phyloP scores from a whole-genome alignment of 1,140 invertebrate genomes.

The Aethina tumida region DNA sequence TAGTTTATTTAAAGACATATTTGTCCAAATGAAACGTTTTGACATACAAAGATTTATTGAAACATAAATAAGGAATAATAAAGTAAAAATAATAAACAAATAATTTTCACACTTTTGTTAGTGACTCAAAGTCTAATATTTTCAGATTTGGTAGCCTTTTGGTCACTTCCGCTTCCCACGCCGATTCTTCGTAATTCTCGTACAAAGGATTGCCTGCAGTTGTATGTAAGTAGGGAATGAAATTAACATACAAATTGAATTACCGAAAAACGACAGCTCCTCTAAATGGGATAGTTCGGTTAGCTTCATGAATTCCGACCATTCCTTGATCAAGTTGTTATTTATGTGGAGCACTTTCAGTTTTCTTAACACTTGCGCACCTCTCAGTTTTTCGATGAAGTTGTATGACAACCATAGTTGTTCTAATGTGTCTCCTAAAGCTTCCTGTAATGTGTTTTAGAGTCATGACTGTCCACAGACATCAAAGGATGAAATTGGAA shows the following conservation, averaged over 20 bases:
- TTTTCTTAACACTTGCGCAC: neutral
- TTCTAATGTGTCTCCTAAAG: neutral
- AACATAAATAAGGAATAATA: too few relatives aligned
- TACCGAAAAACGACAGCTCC: neutral
- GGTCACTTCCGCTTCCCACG: slow-evolving; percentile 62
- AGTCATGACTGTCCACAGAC: neutral
- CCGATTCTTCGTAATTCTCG: slow-evolving; percentile 60
- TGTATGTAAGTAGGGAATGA: too few relatives aligned
- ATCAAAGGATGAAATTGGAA: neutral
- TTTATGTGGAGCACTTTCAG: neutral
- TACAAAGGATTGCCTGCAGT: slow-evolving; percentile 83
- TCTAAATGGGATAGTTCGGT: neutral
- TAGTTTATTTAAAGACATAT: too few relatives aligned
- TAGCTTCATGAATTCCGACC: neutral
- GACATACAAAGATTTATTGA: too few relatives aligned
- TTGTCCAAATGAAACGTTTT: too few relatives aligned
- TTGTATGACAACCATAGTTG: neutral
- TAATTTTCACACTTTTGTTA: too few relatives aligned
- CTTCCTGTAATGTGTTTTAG: neutral
- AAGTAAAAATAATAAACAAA: too few relatives aligned
- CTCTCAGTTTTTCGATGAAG: neutral
- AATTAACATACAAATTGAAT: too few relatives aligned
- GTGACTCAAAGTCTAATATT: too few relatives aligned
- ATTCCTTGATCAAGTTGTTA: neutral
- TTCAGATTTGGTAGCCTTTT: slow-evolving; percentile 67